A percentile compares a stretch with the other conserved stretches of the same genome.
These are phyloP conservation scores for Scaptomyza polygonia DNA, from an alignment of 2,888 invertebrate species.

Conservation along the genomic window DNA sequence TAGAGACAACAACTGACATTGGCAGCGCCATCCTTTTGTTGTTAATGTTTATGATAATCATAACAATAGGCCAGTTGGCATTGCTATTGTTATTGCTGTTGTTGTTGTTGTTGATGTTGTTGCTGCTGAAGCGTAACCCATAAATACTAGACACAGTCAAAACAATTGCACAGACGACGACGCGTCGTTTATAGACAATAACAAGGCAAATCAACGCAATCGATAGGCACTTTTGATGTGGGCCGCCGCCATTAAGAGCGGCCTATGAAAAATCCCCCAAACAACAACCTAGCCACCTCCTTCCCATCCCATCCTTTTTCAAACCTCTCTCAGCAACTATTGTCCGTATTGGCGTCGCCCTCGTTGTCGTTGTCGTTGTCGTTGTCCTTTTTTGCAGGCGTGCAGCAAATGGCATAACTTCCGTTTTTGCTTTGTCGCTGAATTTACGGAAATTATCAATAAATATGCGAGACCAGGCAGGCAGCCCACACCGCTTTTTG, in stretches of 20 bases:
- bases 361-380: conserved; percentile 35
- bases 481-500: not conserved
- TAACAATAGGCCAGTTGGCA: conserved; percentile 67
- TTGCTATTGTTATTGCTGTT: conserved; percentile 45
- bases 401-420: conserved; percentile 78
- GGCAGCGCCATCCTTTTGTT: conserved; percentile 74
- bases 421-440: conserved; percentile 71
- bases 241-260: conserved; percentile 25
- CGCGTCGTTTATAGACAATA: conserved; percentile 70
- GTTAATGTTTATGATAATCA: conserved; percentile 78
- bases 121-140: conserved; percentile 73
- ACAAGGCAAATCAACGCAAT: conserved; percentile 63
- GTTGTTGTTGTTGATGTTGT: conserved; percentile 31
- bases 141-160: conserved; percentile 78
- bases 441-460: conserved; percentile 83
- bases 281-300: not conserved
- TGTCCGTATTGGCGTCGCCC: conserved; percentile 49
- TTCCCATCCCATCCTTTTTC: not conserved
- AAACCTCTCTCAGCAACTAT: conserved; percentile 49
- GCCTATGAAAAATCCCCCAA: conserved; percentile 6
- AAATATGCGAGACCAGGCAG: conserved; percentile 76
- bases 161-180: conserved; percentile 70
- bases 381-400: conserved; percentile 64
- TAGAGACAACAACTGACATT: conserved; percentile 43
- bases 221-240: conserved; percentile 67